phyloP scores from a whole-genome alignment of 2,113 vertebrate genomes.

The Hipposideros armiger region DNA sequence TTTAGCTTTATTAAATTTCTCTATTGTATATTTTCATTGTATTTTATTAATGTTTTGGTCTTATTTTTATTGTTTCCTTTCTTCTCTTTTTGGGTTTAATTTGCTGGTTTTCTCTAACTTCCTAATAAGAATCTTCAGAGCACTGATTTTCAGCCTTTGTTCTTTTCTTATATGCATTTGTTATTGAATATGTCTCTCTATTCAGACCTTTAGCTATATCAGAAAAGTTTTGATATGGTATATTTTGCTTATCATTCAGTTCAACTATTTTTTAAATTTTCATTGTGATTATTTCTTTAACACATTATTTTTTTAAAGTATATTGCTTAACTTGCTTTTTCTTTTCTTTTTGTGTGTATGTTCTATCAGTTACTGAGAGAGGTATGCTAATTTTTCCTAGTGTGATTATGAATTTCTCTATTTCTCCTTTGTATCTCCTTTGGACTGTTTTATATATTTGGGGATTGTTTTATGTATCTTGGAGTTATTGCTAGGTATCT shows the following conservation, averaged over 20 bases:
- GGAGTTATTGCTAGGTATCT: not conserved
- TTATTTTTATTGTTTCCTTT: not conserved
- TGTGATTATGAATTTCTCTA: not conserved
- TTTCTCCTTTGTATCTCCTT: not conserved
- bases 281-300: not conserved
- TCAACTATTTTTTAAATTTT: not conserved
- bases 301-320: not conserved
- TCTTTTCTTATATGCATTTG: not conserved
- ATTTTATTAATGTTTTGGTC: not conserved
- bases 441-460: not conserved
- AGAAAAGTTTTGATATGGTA: not conserved
- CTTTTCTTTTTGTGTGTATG: not conserved
- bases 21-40: not conserved
- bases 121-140: not conserved
- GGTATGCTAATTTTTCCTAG: not conserved
- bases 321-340: not conserved
- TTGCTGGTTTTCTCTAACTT: not conserved
- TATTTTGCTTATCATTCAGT: not conserved
- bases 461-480: not conserved
- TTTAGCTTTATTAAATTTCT: not conserved
- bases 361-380: not conserved
- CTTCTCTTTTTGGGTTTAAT: not conserved
- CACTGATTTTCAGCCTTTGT: not conserved
- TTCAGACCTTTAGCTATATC: not conserved
- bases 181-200: slow-evolving; percentile 10